Evolutionary conservation across 2,888 invertebrate species (phyloP), one percentile per base, ranked within the genome.

Genomic region (Papilio elwesi): DNA sequence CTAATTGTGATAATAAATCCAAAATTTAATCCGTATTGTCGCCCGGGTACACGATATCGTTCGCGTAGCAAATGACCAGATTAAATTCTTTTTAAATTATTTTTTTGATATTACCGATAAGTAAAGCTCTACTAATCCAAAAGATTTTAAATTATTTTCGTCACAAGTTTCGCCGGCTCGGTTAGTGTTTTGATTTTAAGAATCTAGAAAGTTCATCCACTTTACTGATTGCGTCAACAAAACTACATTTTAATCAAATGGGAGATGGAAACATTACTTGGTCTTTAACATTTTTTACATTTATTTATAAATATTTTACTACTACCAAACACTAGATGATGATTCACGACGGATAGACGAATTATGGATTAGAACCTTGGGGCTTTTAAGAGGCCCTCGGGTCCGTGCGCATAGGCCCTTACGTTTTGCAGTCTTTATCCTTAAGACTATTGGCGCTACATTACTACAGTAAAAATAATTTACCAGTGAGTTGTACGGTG

Each of bases 401-500:
- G n/a, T n/a, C n/a, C n/a, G n/a, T n/a, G n/a, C n/a, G n/a, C n/a
- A n/a, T n/a, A n/a, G n/a, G n/a, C n/a, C 43, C 43, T 9, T 43
- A 43, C 43, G 7, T 43, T 43, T 43, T 9, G 43, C 43, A 26
- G 26, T 43, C 43, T 43, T 5, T 43, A 43, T 43, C 43, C 7
- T 43, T 43, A 43, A 43, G 43, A 11, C 10, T 49, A 13, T 55
- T 55, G 5, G 0, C 26, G n/a, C 11, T 55, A 26, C 15, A 15
- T 15, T 9, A 16, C 16, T 53, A 16, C 0, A 36, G 6, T 57
- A 13, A 57, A 36, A 10, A 11, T 16, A 59, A 2, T 70, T 26
- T 77, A 91, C 93, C 91, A 68, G 92, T 88, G 0, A 90, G 76
- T 76, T 93, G 93, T 16, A 90, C 76, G 6, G 80, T 75, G 75